These are phyloP conservation scores for Aquatica leii DNA, from an alignment of 2,888 invertebrate species.

Conservation along the genomic window DNA sequence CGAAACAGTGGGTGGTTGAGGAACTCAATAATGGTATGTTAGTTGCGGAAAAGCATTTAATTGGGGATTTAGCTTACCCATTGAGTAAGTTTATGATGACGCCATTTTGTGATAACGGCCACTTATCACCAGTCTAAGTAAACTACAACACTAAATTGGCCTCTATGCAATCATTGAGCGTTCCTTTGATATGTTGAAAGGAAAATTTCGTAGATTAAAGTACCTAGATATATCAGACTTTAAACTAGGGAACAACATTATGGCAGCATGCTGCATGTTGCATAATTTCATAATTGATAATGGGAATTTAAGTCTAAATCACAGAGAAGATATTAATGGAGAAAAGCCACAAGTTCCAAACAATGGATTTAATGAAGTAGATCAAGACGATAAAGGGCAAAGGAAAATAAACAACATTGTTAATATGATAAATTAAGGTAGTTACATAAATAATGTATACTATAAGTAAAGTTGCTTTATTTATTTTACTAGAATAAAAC, in stretches of 20 bases:
- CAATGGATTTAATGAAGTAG: not conserved
- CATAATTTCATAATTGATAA: constrained; percentile 23
- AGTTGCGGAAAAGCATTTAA: constrained; percentile 16
- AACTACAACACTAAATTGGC: not conserved
- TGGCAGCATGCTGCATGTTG: constrained; percentile 26
- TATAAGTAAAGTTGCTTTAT: not conserved
- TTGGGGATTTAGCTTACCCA: constrained; percentile 38
- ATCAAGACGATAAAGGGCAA: constrained; percentile 2
- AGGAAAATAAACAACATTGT: constrained; percentile 1
- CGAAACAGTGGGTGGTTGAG: constrained; percentile 24
- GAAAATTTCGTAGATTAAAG: constrained; percentile 28
- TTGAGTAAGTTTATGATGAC: constrained; percentile 18
- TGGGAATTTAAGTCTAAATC: not conserved
- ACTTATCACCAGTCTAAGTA: constrained; percentile 19
- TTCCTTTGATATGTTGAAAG: constrained; percentile 25
- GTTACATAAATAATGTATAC: not conserved
- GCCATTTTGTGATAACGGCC: constrained; percentile 31
- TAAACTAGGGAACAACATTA: not conserved
- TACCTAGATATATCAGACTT: constrained; percentile 23
- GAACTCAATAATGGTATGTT: constrained; percentile 8
- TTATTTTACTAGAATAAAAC: constrained; percentile 2
- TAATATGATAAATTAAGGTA: constrained; percentile 1
- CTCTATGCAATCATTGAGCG: constrained; percentile 1
- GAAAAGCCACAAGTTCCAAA: not conserved
- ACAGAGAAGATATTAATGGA: not conserved